phyloP scores from a whole-genome alignment of 2,797 vertebrate species.

The Orestias chungarensis region DNA sequence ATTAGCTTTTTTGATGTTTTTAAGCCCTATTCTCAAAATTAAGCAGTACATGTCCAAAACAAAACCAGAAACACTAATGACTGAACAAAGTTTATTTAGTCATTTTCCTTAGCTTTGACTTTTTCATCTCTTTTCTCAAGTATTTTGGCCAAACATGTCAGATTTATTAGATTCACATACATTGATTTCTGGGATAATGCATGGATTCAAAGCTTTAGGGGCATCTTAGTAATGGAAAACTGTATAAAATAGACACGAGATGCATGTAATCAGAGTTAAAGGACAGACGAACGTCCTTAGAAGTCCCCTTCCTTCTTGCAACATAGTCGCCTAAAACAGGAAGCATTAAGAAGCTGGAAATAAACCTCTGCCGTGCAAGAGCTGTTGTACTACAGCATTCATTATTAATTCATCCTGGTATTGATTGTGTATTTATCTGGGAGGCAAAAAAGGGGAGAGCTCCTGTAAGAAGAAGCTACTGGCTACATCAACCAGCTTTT shows the following conservation, averaged over 20 bases:
- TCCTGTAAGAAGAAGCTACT: constrained; percentile 51
- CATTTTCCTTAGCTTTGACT: neutral
- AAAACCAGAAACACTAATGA: too few relatives aligned
- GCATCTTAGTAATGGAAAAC: too few relatives aligned
- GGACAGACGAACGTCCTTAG: neutral
- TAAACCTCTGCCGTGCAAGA: constrained; percentile 60
- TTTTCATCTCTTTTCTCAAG: neutral
- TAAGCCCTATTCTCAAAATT: neutral
- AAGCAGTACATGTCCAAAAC: neutral
- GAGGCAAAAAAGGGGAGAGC: constrained; percentile 48
- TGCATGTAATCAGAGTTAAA: neutral
- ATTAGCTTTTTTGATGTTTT: too few relatives aligned
- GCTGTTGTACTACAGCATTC: constrained; percentile 79
- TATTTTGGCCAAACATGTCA: neutral
- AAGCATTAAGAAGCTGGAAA: constrained; percentile 51
- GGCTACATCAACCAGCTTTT: constrained; percentile 26
- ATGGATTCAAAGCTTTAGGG: neutral
- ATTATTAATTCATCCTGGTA: constrained; percentile 82
- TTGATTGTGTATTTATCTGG: constrained; percentile 76
- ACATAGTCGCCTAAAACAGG: constrained; percentile 41
- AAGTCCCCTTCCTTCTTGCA: constrained; percentile 33
- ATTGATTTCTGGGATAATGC: neutral
- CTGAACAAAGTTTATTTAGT: neutral
- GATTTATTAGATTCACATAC: too few relatives aligned
- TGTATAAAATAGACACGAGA: neutral